These are phyloP conservation scores for Achatina immaculata DNA, from an alignment of 1,140 invertebrate genomes.

Conservation along the genomic window DNA sequence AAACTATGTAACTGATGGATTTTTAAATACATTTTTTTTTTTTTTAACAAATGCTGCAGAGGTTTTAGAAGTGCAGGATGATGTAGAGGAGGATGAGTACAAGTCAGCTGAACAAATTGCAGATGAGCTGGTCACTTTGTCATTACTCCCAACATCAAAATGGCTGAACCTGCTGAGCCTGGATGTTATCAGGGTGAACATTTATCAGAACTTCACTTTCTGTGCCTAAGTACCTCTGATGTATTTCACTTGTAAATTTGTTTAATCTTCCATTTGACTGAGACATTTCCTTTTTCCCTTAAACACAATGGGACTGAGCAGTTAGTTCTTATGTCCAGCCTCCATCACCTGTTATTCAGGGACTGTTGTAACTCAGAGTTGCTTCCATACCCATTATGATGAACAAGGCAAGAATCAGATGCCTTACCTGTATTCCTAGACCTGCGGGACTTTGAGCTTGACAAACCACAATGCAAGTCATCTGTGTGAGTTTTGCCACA, in stretches of 20 bases:
- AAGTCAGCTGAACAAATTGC: constrained; percentile 86
- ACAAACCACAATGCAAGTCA: too few species aligned
- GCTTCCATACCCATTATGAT: too few species aligned
- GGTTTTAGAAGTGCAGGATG: background rate
- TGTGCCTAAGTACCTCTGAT: background rate
- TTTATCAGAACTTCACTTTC: background rate
- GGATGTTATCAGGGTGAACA: constrained; percentile 78
- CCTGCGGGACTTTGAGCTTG: too few species aligned
- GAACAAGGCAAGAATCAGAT: too few species aligned
- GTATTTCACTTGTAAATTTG: background rate
- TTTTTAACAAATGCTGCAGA: background rate
- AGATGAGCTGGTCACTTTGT: constrained; percentile 87
- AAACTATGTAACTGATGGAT: too few species aligned
- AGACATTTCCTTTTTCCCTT: background rate
- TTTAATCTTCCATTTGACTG: background rate
- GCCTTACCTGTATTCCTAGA: too few species aligned
- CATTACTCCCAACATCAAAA: constrained; percentile 84
- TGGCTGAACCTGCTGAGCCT: constrained; percentile 95
- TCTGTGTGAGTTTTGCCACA: too few species aligned
- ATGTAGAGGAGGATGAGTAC: constrained; percentile 74
- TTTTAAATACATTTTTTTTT: background rate
- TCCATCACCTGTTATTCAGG: too few species aligned
- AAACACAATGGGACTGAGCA: too few species aligned
- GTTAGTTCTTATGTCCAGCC: too few species aligned
- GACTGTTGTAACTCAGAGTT: too few species aligned